phyloP scores from a whole-genome alignment of 2,888 invertebrate species.

The Trichogramma evanescens region DNA sequence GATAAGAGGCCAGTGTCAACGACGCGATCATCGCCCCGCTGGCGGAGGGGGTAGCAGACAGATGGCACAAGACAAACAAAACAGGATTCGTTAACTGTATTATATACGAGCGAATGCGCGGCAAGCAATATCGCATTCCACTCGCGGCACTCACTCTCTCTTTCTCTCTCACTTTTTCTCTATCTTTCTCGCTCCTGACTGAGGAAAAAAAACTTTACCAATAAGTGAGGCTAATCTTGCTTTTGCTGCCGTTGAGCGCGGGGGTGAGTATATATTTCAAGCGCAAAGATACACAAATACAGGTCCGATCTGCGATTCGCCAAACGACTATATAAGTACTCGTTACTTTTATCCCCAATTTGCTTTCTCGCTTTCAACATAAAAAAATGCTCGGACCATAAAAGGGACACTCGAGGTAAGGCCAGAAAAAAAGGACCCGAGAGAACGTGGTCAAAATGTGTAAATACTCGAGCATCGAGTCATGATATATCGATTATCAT shows the following conservation, averaged over 20 bases:
- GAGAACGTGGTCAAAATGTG: conserved; percentile 29
- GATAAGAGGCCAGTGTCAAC: conserved; percentile 6
- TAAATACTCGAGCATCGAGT: conserved; percentile 26
- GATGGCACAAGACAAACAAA: conserved; percentile 18
- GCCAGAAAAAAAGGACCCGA: not conserved
- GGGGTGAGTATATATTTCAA: not conserved
- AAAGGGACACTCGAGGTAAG: not conserved
- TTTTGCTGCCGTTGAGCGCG: not conserved
- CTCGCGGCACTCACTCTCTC: not conserved
- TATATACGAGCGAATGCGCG: not conserved
- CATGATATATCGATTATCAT: conserved; percentile 41
- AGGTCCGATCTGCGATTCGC: conserved; percentile 12
- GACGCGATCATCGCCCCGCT: not conserved
- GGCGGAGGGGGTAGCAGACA: conserved; percentile 2
- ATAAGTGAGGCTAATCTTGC: conserved; percentile 12
- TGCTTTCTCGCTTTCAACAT: not conserved
- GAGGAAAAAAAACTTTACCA: conserved; percentile 11
- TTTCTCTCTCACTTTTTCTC: too few species aligned
- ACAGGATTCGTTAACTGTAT: conserved; percentile 18
- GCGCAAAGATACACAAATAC: not conserved
- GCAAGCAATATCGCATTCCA: conserved; percentile 14
- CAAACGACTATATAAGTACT: conserved; percentile 20
- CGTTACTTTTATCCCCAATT: conserved; percentile 21
- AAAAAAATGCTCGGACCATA: not conserved
- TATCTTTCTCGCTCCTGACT: not conserved